Evolutionary conservation across 2,888 invertebrate species (phyloP), one percentile per base, ranked within the genome.

Genomic region (Sesia bembeciformis): DNA sequence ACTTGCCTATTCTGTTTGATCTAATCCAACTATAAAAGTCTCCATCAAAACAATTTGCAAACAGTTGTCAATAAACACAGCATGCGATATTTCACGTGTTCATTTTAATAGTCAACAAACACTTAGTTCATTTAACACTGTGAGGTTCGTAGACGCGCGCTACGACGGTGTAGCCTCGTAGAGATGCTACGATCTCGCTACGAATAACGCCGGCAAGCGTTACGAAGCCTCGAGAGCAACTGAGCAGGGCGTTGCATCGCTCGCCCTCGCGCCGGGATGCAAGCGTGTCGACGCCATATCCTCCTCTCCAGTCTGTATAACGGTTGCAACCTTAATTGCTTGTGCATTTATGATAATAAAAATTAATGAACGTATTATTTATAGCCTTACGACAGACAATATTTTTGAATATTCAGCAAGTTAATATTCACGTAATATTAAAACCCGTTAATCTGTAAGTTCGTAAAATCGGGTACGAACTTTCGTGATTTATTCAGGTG

Each of bases 221-320:
- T 60, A 58, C 65, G 72, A 66, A 61, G 57, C 68, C 76, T 71
- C 72, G 76, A 66, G 72, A 70, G 63, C 72, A 64, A 84, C 84
- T 83, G 78, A 75, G 70, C 67, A 59, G 60, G 61, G 62, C 59
- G 43, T 57, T 56, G 62, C 50, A 50, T 46, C 53, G 60, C 60
- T 63, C 67, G 72, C 75, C 78, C 73, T 61, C 63, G 68, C 61
- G 65, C 63, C 52, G 56, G 56, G 62, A 64, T 76, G 74, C 78
- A 77, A 67, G 52, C 61, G 54, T 57, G 56, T 54, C 46, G 8
- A 52, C 46, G 54, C 58, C 57, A 63, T 62, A 67, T 64, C 66
- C 65, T 68, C 64, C 66, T 65, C 67, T 62, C 65, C 46, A 23
- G 68, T 67, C 69, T 66, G 72, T 62, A 55, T 49, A 54, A 63